phyloP scores from a whole-genome alignment of 2,113 vertebrate genomes.

The Epinephelus fuscoguttatus region DNA sequence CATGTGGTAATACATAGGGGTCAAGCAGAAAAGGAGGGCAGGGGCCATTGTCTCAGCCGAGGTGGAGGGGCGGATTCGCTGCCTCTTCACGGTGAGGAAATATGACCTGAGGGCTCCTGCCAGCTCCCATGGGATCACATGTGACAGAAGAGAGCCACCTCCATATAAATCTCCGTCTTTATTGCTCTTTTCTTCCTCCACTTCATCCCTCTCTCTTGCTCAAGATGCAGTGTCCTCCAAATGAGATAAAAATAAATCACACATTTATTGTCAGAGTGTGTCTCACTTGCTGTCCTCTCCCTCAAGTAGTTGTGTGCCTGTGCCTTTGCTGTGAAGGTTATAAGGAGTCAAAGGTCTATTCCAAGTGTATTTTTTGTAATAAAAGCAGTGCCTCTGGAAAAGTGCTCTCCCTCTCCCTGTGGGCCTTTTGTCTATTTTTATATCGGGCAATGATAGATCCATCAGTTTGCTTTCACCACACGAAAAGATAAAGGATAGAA shows the following conservation, averaged over 20 bases:
- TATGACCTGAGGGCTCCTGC: constrained; percentile 79
- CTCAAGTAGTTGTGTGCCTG: constrained; percentile 6
- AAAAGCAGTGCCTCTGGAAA: constrained; percentile 35
- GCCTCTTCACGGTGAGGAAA: constrained; percentile 75
- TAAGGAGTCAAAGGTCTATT: constrained; percentile 35
- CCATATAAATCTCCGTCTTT: constrained; percentile 82
- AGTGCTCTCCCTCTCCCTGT: background rate
- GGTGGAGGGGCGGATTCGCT: constrained; percentile 54
- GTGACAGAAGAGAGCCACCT: constrained; percentile 78
- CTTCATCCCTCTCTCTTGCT: constrained; percentile 62
- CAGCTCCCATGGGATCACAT: constrained; percentile 74
- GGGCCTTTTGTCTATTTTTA: constrained; percentile 31
- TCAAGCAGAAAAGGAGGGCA: constrained; percentile 61
- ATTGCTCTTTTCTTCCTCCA: constrained; percentile 65
- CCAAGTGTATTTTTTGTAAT: constrained; percentile 31
- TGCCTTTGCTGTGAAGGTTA: constrained; percentile 29
- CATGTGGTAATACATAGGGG: constrained; percentile 48
- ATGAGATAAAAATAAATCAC: constrained; percentile 78
- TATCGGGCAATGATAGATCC: constrained; percentile 1
- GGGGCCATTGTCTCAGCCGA: constrained; percentile 62
- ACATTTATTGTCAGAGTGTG: constrained; percentile 65
- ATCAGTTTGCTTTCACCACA: constrained; percentile 18
- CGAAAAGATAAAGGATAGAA: background rate
- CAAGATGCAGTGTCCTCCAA: constrained; percentile 66
- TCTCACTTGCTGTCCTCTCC: constrained; percentile 8